Conservation (phyloP, 2,888 invertebrate species). For the Euplagia quadripunctaria region DNA sequence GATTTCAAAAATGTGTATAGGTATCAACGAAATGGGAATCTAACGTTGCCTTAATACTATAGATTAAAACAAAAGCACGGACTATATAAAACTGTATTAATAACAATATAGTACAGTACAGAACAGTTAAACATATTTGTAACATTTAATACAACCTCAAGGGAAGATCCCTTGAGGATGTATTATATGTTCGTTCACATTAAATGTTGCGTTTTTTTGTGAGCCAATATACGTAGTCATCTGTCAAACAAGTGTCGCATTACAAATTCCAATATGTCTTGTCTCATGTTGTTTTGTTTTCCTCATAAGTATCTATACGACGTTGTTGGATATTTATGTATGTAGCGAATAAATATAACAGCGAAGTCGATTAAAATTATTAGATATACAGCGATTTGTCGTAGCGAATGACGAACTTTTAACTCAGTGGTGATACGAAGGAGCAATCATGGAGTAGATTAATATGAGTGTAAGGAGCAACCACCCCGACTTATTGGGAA, state of each 20-base stretch:
- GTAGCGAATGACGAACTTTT: neutral
- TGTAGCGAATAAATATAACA: neutral
- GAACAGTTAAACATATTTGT: slow-evolving; percentile 18
- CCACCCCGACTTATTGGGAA: neutral
- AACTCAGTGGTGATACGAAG: neutral
- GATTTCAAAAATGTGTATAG: no score
- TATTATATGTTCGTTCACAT: slow-evolving; percentile 32
- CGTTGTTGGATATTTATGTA: neutral
- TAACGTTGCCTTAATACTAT: no score
- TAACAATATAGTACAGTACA: no score
- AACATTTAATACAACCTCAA: slow-evolving; percentile 52
- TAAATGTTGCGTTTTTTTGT: slow-evolving; percentile 18
- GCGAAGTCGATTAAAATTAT: no score
- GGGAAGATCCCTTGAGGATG: no score
- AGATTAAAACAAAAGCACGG: neutral
- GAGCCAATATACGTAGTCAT: slow-evolving; percentile 28
- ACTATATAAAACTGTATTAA: no score
- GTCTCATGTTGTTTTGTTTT: slow-evolving; percentile 21
- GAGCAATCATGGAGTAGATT: neutral
- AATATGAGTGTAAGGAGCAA: neutral
- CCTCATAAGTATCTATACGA: neutral
- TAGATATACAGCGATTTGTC: neutral
- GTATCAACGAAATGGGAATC: no score
- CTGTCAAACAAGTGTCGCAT: slow-evolving; percentile 25
- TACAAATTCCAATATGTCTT: slow-evolving; percentile 19